Base-by-base conservation (phyloP, 2,113 vertebrate species). In the Halichoeres trimaculatus region DNA sequence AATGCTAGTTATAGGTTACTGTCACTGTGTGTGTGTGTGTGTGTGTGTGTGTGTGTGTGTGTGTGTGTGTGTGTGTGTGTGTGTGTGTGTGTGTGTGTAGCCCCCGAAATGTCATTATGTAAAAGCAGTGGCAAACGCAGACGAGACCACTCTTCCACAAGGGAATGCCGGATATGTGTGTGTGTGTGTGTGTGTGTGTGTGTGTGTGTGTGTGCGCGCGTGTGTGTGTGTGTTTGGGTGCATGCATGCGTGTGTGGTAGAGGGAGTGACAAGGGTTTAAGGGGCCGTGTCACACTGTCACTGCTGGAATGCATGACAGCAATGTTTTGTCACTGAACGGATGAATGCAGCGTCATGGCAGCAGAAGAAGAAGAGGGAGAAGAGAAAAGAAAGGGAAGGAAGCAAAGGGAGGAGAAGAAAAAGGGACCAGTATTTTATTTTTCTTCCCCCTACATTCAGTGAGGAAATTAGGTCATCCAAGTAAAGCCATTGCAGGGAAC, bases 381-480 rank as follows among this genome's bases (percentile, higher is more conserved):
- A 56, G 45, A 61, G 41, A 51, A 54, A 34, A 30, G 4, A 51
- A 35, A 63, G 48, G 43, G 3, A 0, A 55, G 16, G 70, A 73
- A 64, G 58, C 24, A 64, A 45, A 4, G 9, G 40, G 67, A 35
- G 54, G 34, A 70, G 38, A 22, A 72, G 22, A 68, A 78, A 64
- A 73, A 61, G 56, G 47, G 47, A 61, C 17, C 34, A 59, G 43
- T 68, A 38, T 54, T 65, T 77, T 75, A 74, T 67, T 76, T 51
- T 40, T 40, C 45, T 59, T 60, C 65, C 64, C 63, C 68, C 67
- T 60, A 69, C 80, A 76, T 72, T 86, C 78, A 74, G 58, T 67
- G 57, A 85, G 85, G 79, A 92, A 93, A 93, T 93, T 92, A 92
- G 91, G 93, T 93, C 93, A 94, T 84, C 74, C 78, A 81, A 78